These are phyloP conservation scores for Phaonia tiefii DNA, from an alignment of 2,888 invertebrate species.

Conservation along the genomic window DNA sequence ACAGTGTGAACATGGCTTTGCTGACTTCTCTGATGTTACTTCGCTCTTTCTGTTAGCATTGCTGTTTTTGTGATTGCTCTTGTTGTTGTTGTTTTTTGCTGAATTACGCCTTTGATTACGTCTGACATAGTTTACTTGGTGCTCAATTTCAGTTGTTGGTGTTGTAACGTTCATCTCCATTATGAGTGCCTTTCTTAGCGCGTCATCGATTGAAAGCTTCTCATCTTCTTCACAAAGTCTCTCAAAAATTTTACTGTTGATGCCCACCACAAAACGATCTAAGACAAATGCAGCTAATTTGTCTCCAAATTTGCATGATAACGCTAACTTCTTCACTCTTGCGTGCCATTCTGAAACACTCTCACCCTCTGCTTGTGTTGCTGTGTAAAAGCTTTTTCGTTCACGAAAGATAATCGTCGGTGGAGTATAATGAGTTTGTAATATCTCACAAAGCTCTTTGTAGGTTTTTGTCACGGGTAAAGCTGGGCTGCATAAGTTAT, in stretches of 20 bases:
- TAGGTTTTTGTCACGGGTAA: slow-evolving; percentile 34
- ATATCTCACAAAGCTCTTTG: slow-evolving; percentile 27
- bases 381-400: slow-evolving; percentile 33
- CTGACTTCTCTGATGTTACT: too few relatives aligned
- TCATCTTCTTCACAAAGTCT: slow-evolving; percentile 63
- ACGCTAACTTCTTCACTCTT: slow-evolving; percentile 35
- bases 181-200: slow-evolving; percentile 37
- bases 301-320: slow-evolving; percentile 58
- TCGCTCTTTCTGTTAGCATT: not conserved
- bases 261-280: slow-evolving; percentile 53
- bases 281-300: slow-evolving; percentile 52
- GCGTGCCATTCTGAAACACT: slow-evolving; percentile 22
- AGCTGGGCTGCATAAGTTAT: slow-evolving; percentile 34
- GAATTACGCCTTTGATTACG: not conserved
- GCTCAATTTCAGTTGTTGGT: not conserved
- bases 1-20: slow-evolving; percentile 51
- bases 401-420: slow-evolving; percentile 42
- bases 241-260: slow-evolving; percentile 53
- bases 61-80: not conserved
- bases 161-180: slow-evolving; percentile 4
- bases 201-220: slow-evolving; percentile 53
- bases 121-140: slow-evolving; percentile 4
- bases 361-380: slow-evolving; percentile 37
- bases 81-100: not conserved
- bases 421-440: slow-evolving; percentile 41